Evolutionary conservation across 2,113 vertebrate species (phyloP).

Genomic region (Ploceus nigricollis): DNA sequence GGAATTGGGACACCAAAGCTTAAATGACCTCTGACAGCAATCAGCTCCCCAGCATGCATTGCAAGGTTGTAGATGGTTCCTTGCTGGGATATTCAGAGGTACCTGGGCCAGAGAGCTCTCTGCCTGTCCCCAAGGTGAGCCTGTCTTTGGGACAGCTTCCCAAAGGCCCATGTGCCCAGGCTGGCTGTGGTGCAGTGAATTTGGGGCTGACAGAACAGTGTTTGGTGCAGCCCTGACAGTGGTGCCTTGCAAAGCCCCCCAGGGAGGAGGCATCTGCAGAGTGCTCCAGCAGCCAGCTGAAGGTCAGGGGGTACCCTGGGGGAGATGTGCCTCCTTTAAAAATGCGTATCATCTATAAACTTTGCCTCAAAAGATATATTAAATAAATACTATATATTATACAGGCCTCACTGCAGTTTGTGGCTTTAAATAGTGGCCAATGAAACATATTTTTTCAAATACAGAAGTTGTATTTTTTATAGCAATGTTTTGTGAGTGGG

Average conservation of each 20-base stretch:
- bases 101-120: neutral
- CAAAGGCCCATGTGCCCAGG: rapidly evolving
- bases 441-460: slow-evolving; percentile 33
- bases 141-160: neutral
- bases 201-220: neutral
- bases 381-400: slow-evolving; percentile 40
- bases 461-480: slow-evolving; percentile 58
- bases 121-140: neutral
- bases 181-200: neutral
- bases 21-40: neutral
- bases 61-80: neutral
- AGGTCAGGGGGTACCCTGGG: neutral
- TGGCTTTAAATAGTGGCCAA: slow-evolving; percentile 13
- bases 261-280: neutral
- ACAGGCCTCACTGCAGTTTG: neutral
- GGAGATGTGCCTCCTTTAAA: neutral
- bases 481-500: neutral
- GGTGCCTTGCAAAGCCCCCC: rapidly evolving
- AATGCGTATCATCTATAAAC: neutral
- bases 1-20: neutral
- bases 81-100: neutral
- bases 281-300: neutral
- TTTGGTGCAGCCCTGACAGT: neutral
- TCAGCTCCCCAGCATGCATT: rapidly evolving
- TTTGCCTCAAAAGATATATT: slow-evolving; percentile 17